These are phyloP conservation scores for Scyliorhinus canicula DNA, from an alignment of 2,797 vertebrate genomes.

Conservation along the genomic window DNA sequence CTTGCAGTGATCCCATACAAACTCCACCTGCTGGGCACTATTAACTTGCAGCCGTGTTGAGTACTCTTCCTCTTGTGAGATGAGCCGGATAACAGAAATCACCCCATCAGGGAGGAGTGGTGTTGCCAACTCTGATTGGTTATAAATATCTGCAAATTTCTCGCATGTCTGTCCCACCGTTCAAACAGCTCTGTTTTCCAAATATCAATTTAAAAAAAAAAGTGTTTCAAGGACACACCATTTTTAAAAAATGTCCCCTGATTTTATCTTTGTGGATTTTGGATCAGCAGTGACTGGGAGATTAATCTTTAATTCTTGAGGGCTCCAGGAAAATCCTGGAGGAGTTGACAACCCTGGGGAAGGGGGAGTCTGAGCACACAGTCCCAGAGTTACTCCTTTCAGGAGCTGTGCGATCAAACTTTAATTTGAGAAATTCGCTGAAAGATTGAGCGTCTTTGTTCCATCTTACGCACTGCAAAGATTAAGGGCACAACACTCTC, in stretches of 20 bases:
- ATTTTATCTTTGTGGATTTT: background rate
- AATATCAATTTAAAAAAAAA: background rate
- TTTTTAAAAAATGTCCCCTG: background rate
- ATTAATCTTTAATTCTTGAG: background rate
- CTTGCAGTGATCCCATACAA: background rate
- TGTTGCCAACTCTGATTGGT: background rate
- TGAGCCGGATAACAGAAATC: background rate
- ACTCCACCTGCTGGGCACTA: background rate
- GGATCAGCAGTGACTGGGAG: background rate
- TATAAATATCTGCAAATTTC: background rate
- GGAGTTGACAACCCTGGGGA: background rate
- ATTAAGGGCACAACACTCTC: background rate
- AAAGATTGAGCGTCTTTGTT: background rate
- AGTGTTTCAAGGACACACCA: background rate
- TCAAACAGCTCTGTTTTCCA: background rate
- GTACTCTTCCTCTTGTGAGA: background rate
- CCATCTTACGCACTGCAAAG: background rate
- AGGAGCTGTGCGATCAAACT: background rate
- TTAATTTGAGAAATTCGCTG: background rate
- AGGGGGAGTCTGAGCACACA: background rate
- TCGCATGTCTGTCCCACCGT: background rate
- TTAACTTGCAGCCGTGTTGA: background rate
- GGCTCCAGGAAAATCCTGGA: background rate
- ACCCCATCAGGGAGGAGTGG: background rate
- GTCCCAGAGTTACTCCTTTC: background rate